Percentiles rank a stretch among this genome's conserved stretches.
These are phyloP conservation scores for Eumeta japonica DNA, from an alignment of 1,140 invertebrate species.

Conservation along the genomic window DNA sequence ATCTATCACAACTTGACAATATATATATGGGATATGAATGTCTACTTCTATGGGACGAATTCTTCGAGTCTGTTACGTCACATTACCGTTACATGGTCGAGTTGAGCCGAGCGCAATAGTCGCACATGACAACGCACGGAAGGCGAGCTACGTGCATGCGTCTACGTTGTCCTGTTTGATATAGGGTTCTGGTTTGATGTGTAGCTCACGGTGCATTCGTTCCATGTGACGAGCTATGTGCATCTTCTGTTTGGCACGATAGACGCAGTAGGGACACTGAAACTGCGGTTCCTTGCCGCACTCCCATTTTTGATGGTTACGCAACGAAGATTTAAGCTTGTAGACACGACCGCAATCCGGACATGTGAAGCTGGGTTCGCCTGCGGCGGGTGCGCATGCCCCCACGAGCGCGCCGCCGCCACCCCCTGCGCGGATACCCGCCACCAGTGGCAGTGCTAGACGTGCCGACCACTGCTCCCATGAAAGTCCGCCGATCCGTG, in stretches of 20 bases:
- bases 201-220: constrained; percentile 78
- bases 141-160: constrained; percentile 46
- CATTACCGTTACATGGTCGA: too few species aligned
- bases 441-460: constrained; percentile 58
- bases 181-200: constrained; percentile 51
- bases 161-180: constrained; percentile 55
- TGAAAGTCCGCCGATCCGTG: constrained; percentile 63
- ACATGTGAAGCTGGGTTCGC: constrained; percentile 68
- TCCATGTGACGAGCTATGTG: constrained; percentile 84
- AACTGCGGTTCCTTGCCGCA: constrained; percentile 83
- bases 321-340: constrained; percentile 79
- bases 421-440: constrained; percentile 42
- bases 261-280: constrained; percentile 78
- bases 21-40: too few species aligned
- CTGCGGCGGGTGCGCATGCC: constrained; percentile 35
- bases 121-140: too few species aligned
- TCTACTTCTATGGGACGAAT: too few species aligned
- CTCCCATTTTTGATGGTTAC: constrained; percentile 86
- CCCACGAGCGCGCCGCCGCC: constrained; percentile 16
- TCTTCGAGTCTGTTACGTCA: too few species aligned
- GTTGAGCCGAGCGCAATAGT: too few species aligned
- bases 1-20: constrained; percentile 53
- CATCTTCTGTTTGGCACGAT: constrained; percentile 81
- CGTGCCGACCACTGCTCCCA: constrained; percentile 66
- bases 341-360: constrained; percentile 78